Conservation (phyloP, 2,113 vertebrate species). For the Nibea coibor region DNA sequence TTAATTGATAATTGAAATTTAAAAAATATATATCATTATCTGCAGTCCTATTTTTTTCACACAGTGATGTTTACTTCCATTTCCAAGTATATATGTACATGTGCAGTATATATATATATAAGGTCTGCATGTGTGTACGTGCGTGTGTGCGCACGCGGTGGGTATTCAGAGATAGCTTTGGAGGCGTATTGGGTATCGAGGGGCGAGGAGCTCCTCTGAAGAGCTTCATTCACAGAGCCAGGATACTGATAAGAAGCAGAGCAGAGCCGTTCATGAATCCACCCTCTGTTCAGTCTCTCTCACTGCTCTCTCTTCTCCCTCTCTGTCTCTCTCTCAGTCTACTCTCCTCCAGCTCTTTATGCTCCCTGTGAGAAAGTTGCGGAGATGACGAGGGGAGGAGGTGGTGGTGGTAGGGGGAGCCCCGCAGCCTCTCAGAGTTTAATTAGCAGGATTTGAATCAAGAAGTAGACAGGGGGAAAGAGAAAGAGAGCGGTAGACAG, state of each 20-base stretch:
- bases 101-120: conserved; percentile 4
- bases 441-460: conserved; percentile 81
- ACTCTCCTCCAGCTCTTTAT: conserved; percentile 66
- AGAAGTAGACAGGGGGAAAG: conserved; percentile 28
- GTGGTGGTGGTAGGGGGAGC: conserved; percentile 16
- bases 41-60: not conserved
- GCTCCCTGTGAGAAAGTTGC: conserved; percentile 82
- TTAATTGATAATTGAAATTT: not conserved
- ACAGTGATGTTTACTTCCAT: not conserved
- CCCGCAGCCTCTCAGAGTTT: conserved; percentile 78
- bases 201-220: conserved; percentile 75
- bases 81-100: not conserved
- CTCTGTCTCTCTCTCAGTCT: conserved; percentile 39
- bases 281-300: conserved; percentile 76
- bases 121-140: conserved; percentile 17
- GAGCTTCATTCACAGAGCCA: conserved; percentile 80
- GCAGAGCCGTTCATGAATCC: conserved; percentile 78
- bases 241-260: conserved; percentile 83
- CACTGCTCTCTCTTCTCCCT: conserved; percentile 36
- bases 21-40: not conserved
- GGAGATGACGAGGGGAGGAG: conserved; percentile 29
- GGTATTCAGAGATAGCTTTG: conserved; percentile 75
- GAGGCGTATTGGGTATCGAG: conserved; percentile 78
- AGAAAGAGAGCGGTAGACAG: conserved; percentile 35
- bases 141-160: conserved; percentile 18